Evolutionary conservation across 2,113 vertebrate species (phyloP).

Genomic region (Dolichallabes microphthalmus): DNA sequence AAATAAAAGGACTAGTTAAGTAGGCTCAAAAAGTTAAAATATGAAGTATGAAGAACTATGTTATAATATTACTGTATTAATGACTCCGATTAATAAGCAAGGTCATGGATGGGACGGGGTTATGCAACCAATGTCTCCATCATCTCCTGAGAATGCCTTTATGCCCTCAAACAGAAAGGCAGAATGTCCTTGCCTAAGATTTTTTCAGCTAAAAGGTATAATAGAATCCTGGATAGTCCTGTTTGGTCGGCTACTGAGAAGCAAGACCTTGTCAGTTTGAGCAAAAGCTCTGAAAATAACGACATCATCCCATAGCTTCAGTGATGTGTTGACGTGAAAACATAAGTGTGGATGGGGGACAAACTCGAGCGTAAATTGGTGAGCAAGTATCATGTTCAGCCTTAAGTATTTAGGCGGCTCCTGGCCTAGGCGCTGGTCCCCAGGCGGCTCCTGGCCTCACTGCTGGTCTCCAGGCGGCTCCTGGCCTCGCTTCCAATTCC

Average conservation of each 20-base stretch:
- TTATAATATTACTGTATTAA: not conserved
- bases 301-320: not conserved
- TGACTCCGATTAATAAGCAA: not conserved
- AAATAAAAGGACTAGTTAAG: not conserved
- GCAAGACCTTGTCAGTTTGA: not conserved
- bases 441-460: not conserved
- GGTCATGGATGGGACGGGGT: not conserved
- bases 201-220: not conserved
- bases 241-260: not conserved
- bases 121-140: not conserved
- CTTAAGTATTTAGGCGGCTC: no score
- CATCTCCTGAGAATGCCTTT: not conserved
- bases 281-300: not conserved
- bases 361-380: not conserved
- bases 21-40: not conserved
- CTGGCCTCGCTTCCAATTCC: not conserved
- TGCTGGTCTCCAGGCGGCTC: no score
- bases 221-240: not conserved
- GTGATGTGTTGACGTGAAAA: not conserved
- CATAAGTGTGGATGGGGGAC: no score
- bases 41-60: not conserved
- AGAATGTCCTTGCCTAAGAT: not conserved
- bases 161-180: not conserved
- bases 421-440: not conserved
- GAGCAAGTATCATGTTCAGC: not conserved